Evolutionary conservation across 2,113 vertebrate species (phyloP).

Genomic region (Pelobates fuscus): DNA sequence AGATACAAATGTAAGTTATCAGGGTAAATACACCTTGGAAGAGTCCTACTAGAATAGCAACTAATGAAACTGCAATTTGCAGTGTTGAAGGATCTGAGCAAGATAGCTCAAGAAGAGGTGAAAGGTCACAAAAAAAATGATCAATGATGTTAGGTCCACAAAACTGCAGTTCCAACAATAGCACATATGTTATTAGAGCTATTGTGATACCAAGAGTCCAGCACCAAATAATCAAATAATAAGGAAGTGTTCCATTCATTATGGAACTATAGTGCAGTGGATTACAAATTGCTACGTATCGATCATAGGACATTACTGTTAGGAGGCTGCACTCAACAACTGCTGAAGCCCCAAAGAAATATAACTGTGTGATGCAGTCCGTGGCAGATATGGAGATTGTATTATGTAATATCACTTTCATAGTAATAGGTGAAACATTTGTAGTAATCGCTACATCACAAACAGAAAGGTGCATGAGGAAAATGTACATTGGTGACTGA

Average conservation of each 20-base stretch:
- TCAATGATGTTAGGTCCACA: not conserved
- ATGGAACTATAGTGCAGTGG: not conserved
- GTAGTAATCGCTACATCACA: not conserved
- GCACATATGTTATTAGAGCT: not conserved
- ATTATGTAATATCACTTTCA: not conserved
- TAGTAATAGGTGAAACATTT: not conserved
- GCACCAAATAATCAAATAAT: not conserved
- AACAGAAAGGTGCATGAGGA: not conserved
- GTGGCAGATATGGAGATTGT: not conserved
- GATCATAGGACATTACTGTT: conserved; percentile 18
- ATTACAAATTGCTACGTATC: conserved; percentile 14
- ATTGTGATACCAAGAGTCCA: not conserved
- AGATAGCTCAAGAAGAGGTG: not conserved
- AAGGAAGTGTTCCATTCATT: not conserved
- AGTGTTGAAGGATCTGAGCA: conserved; percentile 7
- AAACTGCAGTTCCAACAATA: not conserved
- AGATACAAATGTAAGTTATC: not conserved
- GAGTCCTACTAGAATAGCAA: not conserved
- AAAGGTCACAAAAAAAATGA: conserved; percentile 18
- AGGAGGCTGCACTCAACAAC: not conserved
- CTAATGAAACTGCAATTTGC: not conserved
- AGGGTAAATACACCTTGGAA: not conserved
- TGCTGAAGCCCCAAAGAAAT: not conserved
- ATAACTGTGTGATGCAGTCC: not conserved
- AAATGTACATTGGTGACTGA: conserved; percentile 13